Base-by-base conservation (phyloP, 1,140 invertebrate species). In the Centruroides vittatus region DNA sequence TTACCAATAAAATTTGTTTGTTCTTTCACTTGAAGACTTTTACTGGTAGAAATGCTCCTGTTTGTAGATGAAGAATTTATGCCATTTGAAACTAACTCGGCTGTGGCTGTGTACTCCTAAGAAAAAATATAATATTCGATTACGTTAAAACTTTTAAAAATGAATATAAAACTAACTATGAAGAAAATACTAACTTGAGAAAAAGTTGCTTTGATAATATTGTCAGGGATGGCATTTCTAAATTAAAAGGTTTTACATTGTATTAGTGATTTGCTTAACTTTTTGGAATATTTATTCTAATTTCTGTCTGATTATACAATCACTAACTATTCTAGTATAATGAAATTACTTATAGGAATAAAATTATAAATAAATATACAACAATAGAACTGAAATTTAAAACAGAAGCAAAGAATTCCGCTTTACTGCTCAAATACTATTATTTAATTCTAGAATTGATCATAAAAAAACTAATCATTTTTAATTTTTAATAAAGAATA, bases 1-100 rank as follows among this genome's bases (percentile, higher is more conserved):
- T 65, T 62, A 60, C 90, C 89, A 58, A 93, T 72, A 0, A 88
- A 91, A 70, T 93, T 93, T 1, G 88, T 89, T 3, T 89, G 88
- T 51, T 82, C 81, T 66, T 88, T 81, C 69, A 68, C 65, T 9
- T 66, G 67, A 23, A 67, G 53, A 47, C 53, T 65, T 57, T 69
- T 70, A 10, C 55, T 60, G 36, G 59, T 23, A 23, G 23, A 23
- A 23, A 23, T 23, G 60, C 13, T 60, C 41, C 3, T 60, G 10
- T 7, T n/a, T 11, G 5, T 46, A 4, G 52, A 6, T 57, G 23
- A 23, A 23, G 23, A 23, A 23, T 53, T 50, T 8, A 36, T 23
- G 35, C 5, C 7, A 3, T 51, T 51, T 13, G n/a, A 13, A 51
- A 51, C 3, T 13, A 63, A 12, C 53, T 60, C 58, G 0, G 60